These are phyloP conservation scores for Python bivittatus DNA, from an alignment of 2,113 vertebrate species.

Conservation along the genomic window DNA sequence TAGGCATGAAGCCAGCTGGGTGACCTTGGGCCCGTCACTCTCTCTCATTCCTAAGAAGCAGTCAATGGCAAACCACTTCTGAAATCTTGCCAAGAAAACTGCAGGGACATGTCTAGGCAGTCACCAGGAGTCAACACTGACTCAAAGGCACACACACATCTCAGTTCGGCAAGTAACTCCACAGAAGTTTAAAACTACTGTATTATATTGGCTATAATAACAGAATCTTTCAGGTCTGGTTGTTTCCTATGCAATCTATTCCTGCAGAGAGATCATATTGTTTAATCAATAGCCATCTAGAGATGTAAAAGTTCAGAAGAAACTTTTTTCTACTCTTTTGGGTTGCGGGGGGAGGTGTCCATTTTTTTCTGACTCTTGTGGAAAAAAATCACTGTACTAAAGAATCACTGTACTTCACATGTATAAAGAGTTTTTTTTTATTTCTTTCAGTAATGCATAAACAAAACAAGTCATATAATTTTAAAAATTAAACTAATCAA, in stretches of 20 bases:
- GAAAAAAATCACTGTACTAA: background rate
- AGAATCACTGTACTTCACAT: background rate
- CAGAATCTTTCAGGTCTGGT: background rate
- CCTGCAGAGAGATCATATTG: background rate
- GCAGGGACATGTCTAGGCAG: background rate
- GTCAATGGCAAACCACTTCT: background rate
- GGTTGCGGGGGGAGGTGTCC: background rate
- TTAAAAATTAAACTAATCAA: background rate
- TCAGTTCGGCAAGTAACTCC: background rate
- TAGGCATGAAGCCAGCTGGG: background rate
- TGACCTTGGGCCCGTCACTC: background rate
- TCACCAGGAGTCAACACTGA: background rate
- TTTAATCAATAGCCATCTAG: background rate
- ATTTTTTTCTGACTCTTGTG: background rate
- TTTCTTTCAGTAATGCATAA: background rate
- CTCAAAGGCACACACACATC: background rate
- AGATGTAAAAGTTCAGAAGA: background rate
- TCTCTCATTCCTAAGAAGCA: background rate
- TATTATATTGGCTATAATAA: background rate
- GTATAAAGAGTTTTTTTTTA: background rate
- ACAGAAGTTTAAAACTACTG: background rate
- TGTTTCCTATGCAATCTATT: background rate
- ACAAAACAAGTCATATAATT: background rate
- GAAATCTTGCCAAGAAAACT: background rate
- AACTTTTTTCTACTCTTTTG: background rate